Percentiles rank a stretch among this genome's conserved stretches.
Evolutionary conservation across 2,888 invertebrate genomes (phyloP).

Genomic region (Drosophila hamatofila): DNA sequence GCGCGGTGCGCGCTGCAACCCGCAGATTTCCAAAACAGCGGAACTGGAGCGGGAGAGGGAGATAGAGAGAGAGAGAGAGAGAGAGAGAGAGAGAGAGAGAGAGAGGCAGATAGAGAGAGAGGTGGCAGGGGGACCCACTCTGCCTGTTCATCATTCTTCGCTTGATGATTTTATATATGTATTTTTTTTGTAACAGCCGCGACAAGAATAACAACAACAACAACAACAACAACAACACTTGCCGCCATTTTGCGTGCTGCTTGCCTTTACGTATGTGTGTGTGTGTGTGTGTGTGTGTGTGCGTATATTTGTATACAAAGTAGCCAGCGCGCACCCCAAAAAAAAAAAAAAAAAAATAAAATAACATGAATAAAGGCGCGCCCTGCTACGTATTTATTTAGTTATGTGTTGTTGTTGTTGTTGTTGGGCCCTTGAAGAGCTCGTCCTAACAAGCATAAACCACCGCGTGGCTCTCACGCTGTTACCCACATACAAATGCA

Average conservation of each 20-base stretch:
- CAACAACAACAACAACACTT: constrained; percentile 24
- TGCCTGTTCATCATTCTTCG: constrained; percentile 46
- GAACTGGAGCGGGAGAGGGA: background rate
- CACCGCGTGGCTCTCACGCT: constrained; percentile 65
- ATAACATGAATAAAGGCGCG: constrained; percentile 30
- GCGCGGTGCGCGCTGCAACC: constrained; percentile 61
- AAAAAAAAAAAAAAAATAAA: constrained; percentile 31
- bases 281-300: constrained; percentile 13
- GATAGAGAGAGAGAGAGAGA: background rate
- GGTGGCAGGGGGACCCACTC: constrained; percentile 9
- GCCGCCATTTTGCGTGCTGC: constrained; percentile 52
- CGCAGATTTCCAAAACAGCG: constrained; percentile 46
- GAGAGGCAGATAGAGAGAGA: background rate
- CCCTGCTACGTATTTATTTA: constrained; percentile 43
- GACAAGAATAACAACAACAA: constrained; percentile 30
- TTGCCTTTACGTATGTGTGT: background rate
- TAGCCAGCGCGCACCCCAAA: constrained; percentile 59
- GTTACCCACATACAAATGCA: constrained; percentile 33
- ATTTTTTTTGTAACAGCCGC: constrained; percentile 60
- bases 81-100: background rate
- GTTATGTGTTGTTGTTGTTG: constrained; percentile 35
- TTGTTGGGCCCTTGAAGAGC: constrained; percentile 57
- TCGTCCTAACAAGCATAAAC: constrained; percentile 68
- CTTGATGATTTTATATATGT: constrained; percentile 57
- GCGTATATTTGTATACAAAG: constrained; percentile 50